Evolutionary conservation across 1,140 invertebrate genomes (phyloP).

Genomic region (Musca vetustissima): DNA sequence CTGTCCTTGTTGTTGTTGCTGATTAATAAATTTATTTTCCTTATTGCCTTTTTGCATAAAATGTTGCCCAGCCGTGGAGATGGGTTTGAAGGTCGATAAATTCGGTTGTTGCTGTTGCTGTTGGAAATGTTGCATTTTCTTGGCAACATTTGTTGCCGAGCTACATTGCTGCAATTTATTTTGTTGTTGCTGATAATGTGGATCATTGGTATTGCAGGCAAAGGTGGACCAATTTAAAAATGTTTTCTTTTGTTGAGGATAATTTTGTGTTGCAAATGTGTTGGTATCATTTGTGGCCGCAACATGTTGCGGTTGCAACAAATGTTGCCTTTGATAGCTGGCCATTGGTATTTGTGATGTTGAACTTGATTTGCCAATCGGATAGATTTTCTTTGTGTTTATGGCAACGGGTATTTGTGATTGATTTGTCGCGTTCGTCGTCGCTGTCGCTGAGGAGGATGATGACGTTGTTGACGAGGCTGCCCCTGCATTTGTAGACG

Average conservation of each 20-base stretch:
- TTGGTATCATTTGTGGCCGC: constrained; percentile 36
- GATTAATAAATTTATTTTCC: constrained; percentile 14
- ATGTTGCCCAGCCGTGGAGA: not conserved
- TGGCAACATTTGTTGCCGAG: constrained; percentile 42
- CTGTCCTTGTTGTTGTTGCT: constrained; percentile 30
- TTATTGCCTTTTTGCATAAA: constrained; percentile 22
- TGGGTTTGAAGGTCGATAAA: constrained; percentile 2
- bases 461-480: constrained; percentile 13
- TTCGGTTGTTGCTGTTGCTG: not conserved
- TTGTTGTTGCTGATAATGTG: constrained; percentile 47
- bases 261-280: constrained; percentile 30
- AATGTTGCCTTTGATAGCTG: constrained; percentile 37
- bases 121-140: constrained; percentile 27
- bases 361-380: constrained; percentile 49
- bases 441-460: not conserved
- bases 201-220: constrained; percentile 45
- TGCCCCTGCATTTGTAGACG: constrained; percentile 28
- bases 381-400: constrained; percentile 33
- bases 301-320: constrained; percentile 36
- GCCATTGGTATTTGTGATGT: constrained; percentile 49
- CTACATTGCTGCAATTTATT: constrained; percentile 47
- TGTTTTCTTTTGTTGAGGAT: constrained; percentile 48
- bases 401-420: constrained; percentile 27
- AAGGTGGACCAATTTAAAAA: constrained; percentile 51
- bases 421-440: constrained; percentile 17